Evolutionary conservation across 2,113 vertebrate species (phyloP).

Genomic region (Rhombomys opimus): DNA sequence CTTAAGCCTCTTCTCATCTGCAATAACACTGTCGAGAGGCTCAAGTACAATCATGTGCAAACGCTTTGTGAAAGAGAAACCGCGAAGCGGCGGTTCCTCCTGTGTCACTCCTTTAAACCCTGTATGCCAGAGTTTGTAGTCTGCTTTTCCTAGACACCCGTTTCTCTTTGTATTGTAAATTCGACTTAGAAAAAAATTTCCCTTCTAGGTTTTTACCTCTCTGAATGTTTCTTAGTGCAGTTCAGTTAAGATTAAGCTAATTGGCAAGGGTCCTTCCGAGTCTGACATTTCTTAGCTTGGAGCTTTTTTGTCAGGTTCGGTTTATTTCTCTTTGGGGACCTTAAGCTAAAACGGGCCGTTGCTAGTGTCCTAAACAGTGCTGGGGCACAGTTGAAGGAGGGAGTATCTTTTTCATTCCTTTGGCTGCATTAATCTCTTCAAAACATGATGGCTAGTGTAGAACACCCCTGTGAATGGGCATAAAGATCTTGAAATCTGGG

Average conservation of each 20-base stretch:
- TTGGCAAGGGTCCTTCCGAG: not conserved
- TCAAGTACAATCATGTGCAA: not conserved
- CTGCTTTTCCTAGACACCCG: not conserved
- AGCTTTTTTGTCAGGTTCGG: not conserved
- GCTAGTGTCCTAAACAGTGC: not conserved
- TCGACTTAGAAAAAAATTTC: not conserved
- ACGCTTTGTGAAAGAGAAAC: constrained; percentile 35
- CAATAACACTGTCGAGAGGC: constrained; percentile 24
- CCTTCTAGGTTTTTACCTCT: not conserved
- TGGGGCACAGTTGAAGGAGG: not conserved
- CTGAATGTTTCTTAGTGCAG: not conserved
- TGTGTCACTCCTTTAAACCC: not conserved
- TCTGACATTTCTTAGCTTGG: not conserved
- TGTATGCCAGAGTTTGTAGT: not conserved
- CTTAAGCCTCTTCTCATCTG: not conserved
- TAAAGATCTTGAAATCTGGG: not conserved
- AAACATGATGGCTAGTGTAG: not conserved
- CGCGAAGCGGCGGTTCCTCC: not conserved
- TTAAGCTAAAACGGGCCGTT: not conserved
- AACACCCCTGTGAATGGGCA: not conserved
- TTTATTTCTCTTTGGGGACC: not conserved
- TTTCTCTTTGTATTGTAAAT: not conserved
- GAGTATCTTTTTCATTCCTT: not conserved
- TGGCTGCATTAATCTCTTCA: not conserved
- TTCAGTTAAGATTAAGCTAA: not conserved